A percentile compares a stretch with the other conserved stretches of the same genome.
phyloP scores from a whole-genome alignment of 1,140 invertebrate species.

The Zaprionus taronus region DNA sequence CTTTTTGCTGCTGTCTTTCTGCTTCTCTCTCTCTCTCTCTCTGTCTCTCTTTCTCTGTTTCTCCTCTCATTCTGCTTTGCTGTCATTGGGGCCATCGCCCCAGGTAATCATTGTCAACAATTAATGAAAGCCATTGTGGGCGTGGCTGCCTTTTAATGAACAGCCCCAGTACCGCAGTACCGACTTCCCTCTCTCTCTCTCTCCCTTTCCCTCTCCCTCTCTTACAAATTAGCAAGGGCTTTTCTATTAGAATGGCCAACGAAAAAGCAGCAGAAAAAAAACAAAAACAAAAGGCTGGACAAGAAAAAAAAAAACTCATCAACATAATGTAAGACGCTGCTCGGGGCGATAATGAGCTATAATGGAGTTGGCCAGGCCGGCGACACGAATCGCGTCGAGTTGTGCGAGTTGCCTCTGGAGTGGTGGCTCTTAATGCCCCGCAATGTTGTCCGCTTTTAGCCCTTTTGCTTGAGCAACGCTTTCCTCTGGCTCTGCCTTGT shows the following conservation, averaged over 20 bases:
- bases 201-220: neutral
- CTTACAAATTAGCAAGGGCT: slow-evolving; percentile 61
- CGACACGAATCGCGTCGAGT: slow-evolving; percentile 27
- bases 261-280: slow-evolving; percentile 10
- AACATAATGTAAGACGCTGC: slow-evolving; percentile 83
- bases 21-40: neutral
- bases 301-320: slow-evolving; percentile 64
- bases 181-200: slow-evolving; percentile 4
- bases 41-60: neutral
- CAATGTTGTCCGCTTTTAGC: slow-evolving; percentile 20
- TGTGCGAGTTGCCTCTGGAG: slow-evolving; percentile 48
- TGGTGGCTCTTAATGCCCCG: slow-evolving; percentile 60
- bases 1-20: slow-evolving; percentile 10
- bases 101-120: slow-evolving; percentile 82
- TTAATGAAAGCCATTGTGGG: slow-evolving; percentile 76
- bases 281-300: neutral
- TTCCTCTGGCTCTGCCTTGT: neutral
- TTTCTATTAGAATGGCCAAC: slow-evolving; percentile 74
- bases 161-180: slow-evolving; percentile 39
- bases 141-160: slow-evolving; percentile 76
- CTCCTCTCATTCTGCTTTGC: slow-evolving; percentile 17
- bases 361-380: slow-evolving; percentile 67
- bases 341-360: slow-evolving; percentile 84
- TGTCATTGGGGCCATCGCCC: slow-evolving; percentile 47
- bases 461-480: slow-evolving; percentile 28